Evolutionary conservation across 2,888 invertebrate species (phyloP).

Genomic region (Agelastica alni): DNA sequence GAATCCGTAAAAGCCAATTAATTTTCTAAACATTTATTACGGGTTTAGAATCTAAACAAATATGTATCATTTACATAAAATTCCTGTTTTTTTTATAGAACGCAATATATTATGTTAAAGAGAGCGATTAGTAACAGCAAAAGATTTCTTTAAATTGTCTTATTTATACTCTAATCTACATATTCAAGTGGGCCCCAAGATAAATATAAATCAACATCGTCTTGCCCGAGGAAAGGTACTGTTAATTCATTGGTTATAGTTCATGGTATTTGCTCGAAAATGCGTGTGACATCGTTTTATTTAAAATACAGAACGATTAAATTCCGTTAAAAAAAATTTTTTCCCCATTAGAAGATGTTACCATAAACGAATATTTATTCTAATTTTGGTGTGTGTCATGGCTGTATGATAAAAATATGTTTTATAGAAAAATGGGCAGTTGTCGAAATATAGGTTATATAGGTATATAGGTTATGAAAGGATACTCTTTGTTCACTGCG

Average conservation of each 20-base stretch:
- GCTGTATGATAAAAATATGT: too few species aligned
- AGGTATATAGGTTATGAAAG: too few species aligned
- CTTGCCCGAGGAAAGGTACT: constrained; percentile 6
- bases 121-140: constrained; percentile 15
- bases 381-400: too few species aligned
- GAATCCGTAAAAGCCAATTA: too few species aligned
- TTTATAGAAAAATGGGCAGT: too few species aligned
- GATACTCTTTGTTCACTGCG: too few species aligned
- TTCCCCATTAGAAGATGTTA: too few species aligned
- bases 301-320: neutral
- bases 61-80: constrained; percentile 13
- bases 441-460: too few species aligned
- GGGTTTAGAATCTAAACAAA: constrained; percentile 3
- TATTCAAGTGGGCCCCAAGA: constrained; percentile 17
- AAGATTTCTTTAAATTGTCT: constrained; percentile 10
- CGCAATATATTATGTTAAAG: constrained; percentile 16
- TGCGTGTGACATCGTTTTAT: constrained; percentile 5
- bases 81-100: constrained; percentile 5
- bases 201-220: constrained; percentile 11
- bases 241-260: constrained; percentile 7
- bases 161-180: constrained; percentile 11
- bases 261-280: neutral
- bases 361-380: too few species aligned
- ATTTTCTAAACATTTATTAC: constrained; percentile 2
- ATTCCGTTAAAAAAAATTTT: neutral